Conservation (phyloP, 2,888 invertebrate genomes). For the Colostygia pectinataria region DNA sequence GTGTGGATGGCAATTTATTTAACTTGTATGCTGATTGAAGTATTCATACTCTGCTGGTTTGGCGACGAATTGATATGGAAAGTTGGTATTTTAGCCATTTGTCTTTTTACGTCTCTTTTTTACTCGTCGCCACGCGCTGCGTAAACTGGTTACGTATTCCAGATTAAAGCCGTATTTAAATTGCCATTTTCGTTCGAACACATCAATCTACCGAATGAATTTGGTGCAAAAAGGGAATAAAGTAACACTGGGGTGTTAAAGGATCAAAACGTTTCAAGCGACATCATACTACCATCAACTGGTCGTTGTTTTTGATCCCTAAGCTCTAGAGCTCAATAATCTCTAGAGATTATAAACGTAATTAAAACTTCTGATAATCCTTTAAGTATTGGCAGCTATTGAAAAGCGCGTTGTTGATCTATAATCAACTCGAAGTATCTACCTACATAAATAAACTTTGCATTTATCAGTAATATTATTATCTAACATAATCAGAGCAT, state of each 20-base stretch:
- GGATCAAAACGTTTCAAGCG: too few species aligned
- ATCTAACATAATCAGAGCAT: slow-evolving; percentile 63
- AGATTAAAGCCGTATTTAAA: slow-evolving; percentile 23
- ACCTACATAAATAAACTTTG: too few species aligned
- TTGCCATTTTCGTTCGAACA: slow-evolving; percentile 24
- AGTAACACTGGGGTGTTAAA: not conserved
- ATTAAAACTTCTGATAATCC: too few species aligned
- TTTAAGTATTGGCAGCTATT: too few species aligned
- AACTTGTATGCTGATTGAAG: slow-evolving; percentile 77
- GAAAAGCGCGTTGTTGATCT: too few species aligned
- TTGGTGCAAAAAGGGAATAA: slow-evolving; percentile 20
- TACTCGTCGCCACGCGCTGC: slow-evolving; percentile 15
- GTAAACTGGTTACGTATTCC: slow-evolving; percentile 25
- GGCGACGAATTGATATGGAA: slow-evolving; percentile 77
- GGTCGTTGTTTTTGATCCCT: too few species aligned
- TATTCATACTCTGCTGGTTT: slow-evolving; percentile 79
- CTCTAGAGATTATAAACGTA: too few species aligned
- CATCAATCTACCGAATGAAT: slow-evolving; percentile 27
- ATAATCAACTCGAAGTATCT: too few species aligned
- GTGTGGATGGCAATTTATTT: slow-evolving; percentile 78
- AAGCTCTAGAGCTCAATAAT: too few species aligned
- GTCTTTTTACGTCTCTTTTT: slow-evolving; percentile 21
- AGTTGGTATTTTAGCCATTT: slow-evolving; percentile 47
- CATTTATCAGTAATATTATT: too few species aligned
- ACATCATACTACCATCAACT: too few species aligned